Percentiles rank a stretch among this genome's conserved stretches.
Evolutionary conservation across 2,888 invertebrate genomes (phyloP).

Genomic region (Rhingia rostrata): DNA sequence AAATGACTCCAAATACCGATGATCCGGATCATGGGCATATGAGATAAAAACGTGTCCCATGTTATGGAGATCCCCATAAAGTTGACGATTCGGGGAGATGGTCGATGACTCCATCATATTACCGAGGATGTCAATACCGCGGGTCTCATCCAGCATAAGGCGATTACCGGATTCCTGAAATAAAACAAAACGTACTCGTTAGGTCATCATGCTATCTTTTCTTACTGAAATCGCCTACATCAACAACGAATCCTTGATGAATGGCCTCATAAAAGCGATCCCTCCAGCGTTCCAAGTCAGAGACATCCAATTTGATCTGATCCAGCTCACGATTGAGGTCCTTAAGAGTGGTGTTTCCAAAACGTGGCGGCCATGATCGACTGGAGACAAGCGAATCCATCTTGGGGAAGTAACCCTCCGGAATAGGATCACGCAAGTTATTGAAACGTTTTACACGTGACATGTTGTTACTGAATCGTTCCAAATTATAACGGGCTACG

Average conservation of each 20-base stretch:
- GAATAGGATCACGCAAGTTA: conserved; percentile 87
- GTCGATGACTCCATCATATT: conserved; percentile 89
- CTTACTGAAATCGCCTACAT: conserved; percentile 75
- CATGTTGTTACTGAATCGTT: conserved; percentile 88
- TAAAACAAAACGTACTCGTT: background rate
- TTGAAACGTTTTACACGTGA: conserved; percentile 85
- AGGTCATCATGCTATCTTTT: too few relatives aligned
- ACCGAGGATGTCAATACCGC: conserved; percentile 89
- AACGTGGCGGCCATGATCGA: conserved; percentile 88
- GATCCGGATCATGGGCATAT: conserved; percentile 90
- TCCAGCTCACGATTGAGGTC: conserved; percentile 87
- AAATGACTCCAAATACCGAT: conserved; percentile 87
- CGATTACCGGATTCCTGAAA: conserved; percentile 84
- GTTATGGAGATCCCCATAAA: conserved; percentile 91
- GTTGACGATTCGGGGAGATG: conserved; percentile 86
- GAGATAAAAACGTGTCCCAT: conserved; percentile 90
- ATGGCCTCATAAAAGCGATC: conserved; percentile 88
- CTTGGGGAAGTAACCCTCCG: conserved; percentile 91
- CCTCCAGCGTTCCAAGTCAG: conserved; percentile 88
- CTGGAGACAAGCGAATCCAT: conserved; percentile 89
- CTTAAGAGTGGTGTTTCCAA: conserved; percentile 83
- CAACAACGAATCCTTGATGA: conserved; percentile 84
- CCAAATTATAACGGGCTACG: conserved; percentile 86
- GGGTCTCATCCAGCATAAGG: conserved; percentile 85
- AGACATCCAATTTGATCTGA: conserved; percentile 86